Evolutionary conservation across 2,888 invertebrate genomes (phyloP), one percentile per base, ranked within the genome.

Genomic region (Scaptodrosophila latifasciaeformis): DNA sequence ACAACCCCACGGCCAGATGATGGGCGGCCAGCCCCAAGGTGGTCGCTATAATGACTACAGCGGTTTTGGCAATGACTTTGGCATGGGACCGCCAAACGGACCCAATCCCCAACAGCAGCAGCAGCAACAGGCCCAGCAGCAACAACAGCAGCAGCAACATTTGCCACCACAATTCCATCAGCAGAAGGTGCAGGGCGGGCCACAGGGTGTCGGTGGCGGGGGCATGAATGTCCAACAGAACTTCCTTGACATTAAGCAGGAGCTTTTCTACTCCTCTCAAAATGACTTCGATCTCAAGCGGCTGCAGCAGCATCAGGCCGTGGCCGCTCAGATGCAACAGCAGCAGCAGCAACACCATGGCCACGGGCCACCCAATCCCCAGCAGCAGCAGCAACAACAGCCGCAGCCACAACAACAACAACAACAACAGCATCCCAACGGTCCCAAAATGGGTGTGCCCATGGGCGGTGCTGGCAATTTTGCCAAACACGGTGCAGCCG

Each of bases 11-110:
- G 63, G 52, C 13, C 82, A 85, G 50, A 81, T 85, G 81, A 84
- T 85, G 70, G 81, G 83, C 54, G 76, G 82, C 12, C 61, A 55
- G 6, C 72, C 69, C 58, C 72, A 64, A 27, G 70, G 46, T 84
- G 57, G 85, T 10, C 91, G 91, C 0, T 91, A 90, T 68, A 89
- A 89, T 30, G 91, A 91, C 70, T 91, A 90, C 78, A 82, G 88
- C 64, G 90, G 89, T 49, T 90, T 90, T 59, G 87, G 84, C 29
- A 86, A 86, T 78, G 88, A 67, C 85, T 89, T 85, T 24, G 70
- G 72, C 84, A 90, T 85, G 83, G 82, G 82, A 10, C 53, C 68
- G 1, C 64, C 63, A 4, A 69, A 69, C 59, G 87, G 68, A 1
- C 80, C 78, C n/a, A 81, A 74, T 45, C 75, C 69, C 24, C 67